phyloP scores from a whole-genome alignment of 2,888 invertebrate species.

The Erebia epiphron region DNA sequence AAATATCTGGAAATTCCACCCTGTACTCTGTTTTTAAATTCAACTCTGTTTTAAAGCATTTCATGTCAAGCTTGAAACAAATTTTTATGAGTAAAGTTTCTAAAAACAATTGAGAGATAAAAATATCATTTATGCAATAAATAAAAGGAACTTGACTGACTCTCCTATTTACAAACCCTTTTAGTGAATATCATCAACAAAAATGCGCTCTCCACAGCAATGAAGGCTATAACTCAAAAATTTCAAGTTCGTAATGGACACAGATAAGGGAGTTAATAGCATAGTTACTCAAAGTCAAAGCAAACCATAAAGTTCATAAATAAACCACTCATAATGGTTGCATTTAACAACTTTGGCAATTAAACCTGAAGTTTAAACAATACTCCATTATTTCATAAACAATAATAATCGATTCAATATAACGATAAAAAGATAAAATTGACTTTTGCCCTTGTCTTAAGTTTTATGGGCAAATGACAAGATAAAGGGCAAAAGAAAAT shows the following conservation, averaged over 20 bases:
- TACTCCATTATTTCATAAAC: conserved; percentile 3
- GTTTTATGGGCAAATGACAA: background rate
- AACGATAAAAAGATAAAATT: background rate
- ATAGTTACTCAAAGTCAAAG: conserved; percentile 8
- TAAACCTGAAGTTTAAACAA: conserved; percentile 13
- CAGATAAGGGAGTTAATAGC: conserved; percentile 22
- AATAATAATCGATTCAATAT: background rate
- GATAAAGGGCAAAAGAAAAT: background rate
- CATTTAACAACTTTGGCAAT: conserved; percentile 17
- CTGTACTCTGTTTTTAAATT: no score
- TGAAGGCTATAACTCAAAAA: conserved; percentile 20
- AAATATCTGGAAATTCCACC: background rate
- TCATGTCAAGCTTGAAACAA: no score
- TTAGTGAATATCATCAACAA: no score
- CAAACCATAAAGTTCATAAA: conserved; percentile 8
- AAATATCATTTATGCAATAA: background rate
- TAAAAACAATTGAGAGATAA: no score
- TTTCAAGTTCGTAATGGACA: conserved; percentile 14
- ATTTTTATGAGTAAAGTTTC: no score
- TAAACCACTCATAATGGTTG: conserved; percentile 13
- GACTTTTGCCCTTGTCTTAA: background rate
- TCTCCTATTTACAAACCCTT: no score
- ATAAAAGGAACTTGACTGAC: background rate
- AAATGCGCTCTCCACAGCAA: background rate
- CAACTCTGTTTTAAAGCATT: no score